Evolutionary conservation across 1,140 invertebrate species (phyloP).

Genomic region (Drosophila burlai): DNA sequence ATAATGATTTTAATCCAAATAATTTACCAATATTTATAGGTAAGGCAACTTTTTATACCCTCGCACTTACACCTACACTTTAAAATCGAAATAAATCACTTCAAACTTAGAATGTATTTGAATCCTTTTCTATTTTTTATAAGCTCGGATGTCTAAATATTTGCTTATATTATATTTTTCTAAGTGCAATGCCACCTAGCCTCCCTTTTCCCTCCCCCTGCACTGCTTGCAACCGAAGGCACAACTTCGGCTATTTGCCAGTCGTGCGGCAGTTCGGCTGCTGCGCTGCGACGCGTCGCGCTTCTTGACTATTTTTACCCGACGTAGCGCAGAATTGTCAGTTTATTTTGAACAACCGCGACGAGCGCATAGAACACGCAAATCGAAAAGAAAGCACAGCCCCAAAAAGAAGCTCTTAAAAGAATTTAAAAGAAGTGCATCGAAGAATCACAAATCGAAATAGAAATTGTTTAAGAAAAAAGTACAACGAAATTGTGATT

Average conservation of each 20-base stretch:
- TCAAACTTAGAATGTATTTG: too few relatives aligned
- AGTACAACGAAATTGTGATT: background rate
- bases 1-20: too few relatives aligned
- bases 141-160: background rate
- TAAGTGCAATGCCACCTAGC: background rate
- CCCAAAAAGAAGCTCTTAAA: background rate
- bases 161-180: background rate
- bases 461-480: conserved; percentile 25
- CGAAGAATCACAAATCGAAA: conserved; percentile 8
- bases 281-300: conserved; percentile 18
- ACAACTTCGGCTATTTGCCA: conserved; percentile 18
- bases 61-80: too few relatives aligned
- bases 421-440: conserved; percentile 22
- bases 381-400: conserved; percentile 27
- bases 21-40: too few relatives aligned
- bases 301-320: conserved; percentile 74
- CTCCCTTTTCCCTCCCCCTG: background rate
- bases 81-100: too few relatives aligned
- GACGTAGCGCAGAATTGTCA: conserved; percentile 67
- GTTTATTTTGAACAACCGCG: conserved; percentile 80
- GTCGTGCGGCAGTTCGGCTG: conserved; percentile 45
- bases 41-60: too few relatives aligned
- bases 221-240: conserved; percentile 23
- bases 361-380: conserved; percentile 74
- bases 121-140: background rate